Percentiles rank a stretch among this genome's conserved stretches.
These are phyloP conservation scores for Rhynchomys soricoides DNA, from an alignment of 2,113 vertebrate genomes.

Conservation along the genomic window DNA sequence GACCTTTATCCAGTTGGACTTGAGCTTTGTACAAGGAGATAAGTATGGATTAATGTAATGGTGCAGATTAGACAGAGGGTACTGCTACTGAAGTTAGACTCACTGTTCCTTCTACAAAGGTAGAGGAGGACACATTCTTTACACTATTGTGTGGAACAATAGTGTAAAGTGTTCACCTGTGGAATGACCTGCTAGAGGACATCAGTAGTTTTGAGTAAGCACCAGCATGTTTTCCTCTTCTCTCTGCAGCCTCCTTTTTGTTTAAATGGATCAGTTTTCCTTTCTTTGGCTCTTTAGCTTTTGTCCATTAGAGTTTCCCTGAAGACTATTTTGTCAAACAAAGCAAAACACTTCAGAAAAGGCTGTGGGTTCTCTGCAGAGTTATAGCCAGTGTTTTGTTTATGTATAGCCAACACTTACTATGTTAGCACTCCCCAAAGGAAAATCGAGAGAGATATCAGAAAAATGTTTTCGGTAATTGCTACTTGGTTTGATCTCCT, in stretches of 20 bases:
- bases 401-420: conserved; percentile 85
- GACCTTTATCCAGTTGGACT: no score
- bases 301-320: conserved; percentile 82
- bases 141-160: conserved; percentile 70
- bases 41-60: no score
- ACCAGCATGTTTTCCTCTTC: conserved; percentile 76
- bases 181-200: conserved; percentile 79
- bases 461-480: conserved; percentile 86
- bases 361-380: conserved; percentile 80
- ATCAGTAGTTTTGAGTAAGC: conserved; percentile 84
- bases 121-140: conserved; percentile 71
- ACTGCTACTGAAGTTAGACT: background rate
- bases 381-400: conserved; percentile 82
- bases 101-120: conserved; percentile 11
- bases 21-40: no score
- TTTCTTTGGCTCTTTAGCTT: conserved; percentile 81
- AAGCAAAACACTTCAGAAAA: conserved; percentile 84
- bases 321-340: conserved; percentile 86
- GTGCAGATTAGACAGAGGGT: background rate
- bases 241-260: conserved; percentile 74
- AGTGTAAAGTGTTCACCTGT: conserved; percentile 33
- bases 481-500: conserved; percentile 81
- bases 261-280: conserved; percentile 83
- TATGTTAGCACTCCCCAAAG: conserved; percentile 86
- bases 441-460: conserved; percentile 82